Base-by-base conservation (phyloP, 2,888 invertebrate genomes). In the Polyommatus icarus region DNA sequence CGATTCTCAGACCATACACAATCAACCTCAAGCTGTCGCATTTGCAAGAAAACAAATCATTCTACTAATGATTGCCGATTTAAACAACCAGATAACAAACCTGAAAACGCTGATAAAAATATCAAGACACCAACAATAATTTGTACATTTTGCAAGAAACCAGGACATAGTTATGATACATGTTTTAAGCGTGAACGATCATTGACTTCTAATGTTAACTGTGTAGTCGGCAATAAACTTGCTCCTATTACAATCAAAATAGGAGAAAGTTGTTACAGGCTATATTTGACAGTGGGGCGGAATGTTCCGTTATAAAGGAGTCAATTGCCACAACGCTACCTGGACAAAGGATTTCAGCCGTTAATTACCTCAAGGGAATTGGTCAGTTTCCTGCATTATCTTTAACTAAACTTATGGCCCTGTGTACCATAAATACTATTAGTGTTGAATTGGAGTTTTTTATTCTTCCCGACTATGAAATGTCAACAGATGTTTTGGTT, bases 281-380 rank as follows among this genome's bases (percentile, higher is more conserved):
- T 0, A 72, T 84, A 0, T 85, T 85, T 71, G 84, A 85, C 46
- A 85, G 84, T 20, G 85, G 84, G 0, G 84, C 84, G 0, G 85
- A 85, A 50, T 84, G 84, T 76, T 85, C 85, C 1, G 12, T 84
- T 0, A 82, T 85, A 1, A 79, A 83, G 0, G 84, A 84, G 54
- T 82, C 84, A 0, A 0, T 85, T 0, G 84, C 84, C 0, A 76
- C 78, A 0, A 78, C 78, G 54, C n/a, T 86, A 71, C 84, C 84
- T 0, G 85, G 84, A 0, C 67, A 80, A 79, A 67, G 83, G 76
- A 29, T 3, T 8, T 0, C 78, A 5, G 29, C 0, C 0, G 82
- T 82, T 0, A 83, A 78, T 10, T 80, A 75, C 71, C 46, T 80
- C 0, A 75, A 54, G 12, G 80, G 80, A 0, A 72, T 80, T 15